Base-by-base conservation (phyloP, 2,113 vertebrate genomes). In the Malurus elegans region DNA sequence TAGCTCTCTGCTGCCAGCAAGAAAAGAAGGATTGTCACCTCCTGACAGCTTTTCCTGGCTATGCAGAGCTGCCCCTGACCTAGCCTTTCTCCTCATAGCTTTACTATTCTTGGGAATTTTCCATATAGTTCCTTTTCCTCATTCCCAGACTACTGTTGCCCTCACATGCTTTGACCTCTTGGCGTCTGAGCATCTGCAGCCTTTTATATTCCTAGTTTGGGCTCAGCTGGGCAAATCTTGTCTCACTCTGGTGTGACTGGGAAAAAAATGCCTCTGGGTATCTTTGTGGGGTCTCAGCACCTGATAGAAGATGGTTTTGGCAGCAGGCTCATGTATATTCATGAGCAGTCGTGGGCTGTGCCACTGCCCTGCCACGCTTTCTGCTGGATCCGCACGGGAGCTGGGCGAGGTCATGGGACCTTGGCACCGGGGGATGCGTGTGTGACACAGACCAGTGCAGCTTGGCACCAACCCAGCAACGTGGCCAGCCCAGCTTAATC, bases 71-170 rank as follows among this genome's bases (percentile, higher is more conserved):
- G 67, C 69, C 74, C 36, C 38, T 93, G 94, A 82, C 73, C 70
- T 61, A 91, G 67, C 42, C 79, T 80, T 94, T 95, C 84, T 85
- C 50, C 62, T 91, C 51, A 34, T 67, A 32, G 67, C 94, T 94
- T 96, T 87, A 73, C 95, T 93, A 67, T 90, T 96, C 85, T 90
- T 93, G 75, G 92, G 93, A 86, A 91, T 96, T 96, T 97, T 96
- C 95, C 79, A 32, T 93, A 54, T 44, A 53, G 79, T 15, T 93
- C 74, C 53, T 53, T 93, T 84, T 93, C 90, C 86, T 93, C 92
- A 78, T 90, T 96, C 93, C 88, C 92, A 96, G 90, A 96, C 90
- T 93, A 34, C 62, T 83, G 34, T 45, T 75, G 73, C 67, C 67
- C 75, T 54, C 2, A 1, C 23, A 17, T 51, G 18, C 60, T 94